Percentiles rank a stretch among this genome's conserved stretches.
Evolutionary conservation across 2,888 invertebrate genomes (phyloP).

Genomic region (Scaptomyza parva): DNA sequence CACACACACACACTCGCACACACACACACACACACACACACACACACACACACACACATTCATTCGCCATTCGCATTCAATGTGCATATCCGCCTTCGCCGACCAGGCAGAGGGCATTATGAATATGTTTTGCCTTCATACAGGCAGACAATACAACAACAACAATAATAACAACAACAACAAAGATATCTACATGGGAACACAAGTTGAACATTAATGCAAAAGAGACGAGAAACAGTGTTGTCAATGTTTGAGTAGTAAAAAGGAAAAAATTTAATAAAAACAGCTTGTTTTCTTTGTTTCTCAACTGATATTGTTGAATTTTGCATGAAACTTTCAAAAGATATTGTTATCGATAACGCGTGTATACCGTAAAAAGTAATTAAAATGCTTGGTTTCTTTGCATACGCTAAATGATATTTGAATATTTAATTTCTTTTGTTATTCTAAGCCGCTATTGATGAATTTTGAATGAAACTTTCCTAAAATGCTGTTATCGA

Average conservation of each 20-base stretch:
- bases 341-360: background rate
- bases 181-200: background rate
- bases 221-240: background rate
- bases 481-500: too few relatives aligned
- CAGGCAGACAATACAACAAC: background rate
- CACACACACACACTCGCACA: background rate
- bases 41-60: background rate
- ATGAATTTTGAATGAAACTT: too few relatives aligned
- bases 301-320: too few relatives aligned
- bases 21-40: background rate
- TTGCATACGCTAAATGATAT: too few relatives aligned
- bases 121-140: slow-evolving; percentile 15
- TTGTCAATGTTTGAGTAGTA: background rate
- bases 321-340: background rate
- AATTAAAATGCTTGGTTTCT: too few relatives aligned
- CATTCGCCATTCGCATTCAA: slow-evolving; percentile 2
- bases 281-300: background rate
- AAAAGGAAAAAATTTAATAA: background rate
- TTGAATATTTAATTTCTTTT: too few relatives aligned
- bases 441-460: too few relatives aligned
- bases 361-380: too few relatives aligned
- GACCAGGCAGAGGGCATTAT: slow-evolving; percentile 10
- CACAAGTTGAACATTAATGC: background rate
- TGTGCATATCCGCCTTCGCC: slow-evolving; percentile 18
- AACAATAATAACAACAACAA: slow-evolving; percentile 1